Conservation (phyloP, 1,140 invertebrate species). For the Hyles vespertilio region DNA sequence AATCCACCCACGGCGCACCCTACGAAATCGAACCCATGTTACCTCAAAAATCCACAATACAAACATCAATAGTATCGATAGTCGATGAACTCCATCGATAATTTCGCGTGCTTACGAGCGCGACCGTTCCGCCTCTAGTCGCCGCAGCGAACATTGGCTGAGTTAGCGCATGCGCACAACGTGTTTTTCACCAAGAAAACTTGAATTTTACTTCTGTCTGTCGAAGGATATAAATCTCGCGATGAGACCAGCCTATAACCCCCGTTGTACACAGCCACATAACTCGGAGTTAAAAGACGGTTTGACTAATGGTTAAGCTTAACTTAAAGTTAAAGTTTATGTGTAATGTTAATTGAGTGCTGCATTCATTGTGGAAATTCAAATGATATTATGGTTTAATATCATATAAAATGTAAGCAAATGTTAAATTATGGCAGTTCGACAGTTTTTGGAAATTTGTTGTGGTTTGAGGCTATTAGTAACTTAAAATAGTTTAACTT, state of each 20-base stretch:
- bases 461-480: too few relatives aligned
- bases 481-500: too few relatives aligned
- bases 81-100: slow-evolving; percentile 22
- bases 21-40: not conserved
- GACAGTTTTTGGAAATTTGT: too few relatives aligned
- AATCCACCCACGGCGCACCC: not conserved
- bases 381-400: too few relatives aligned
- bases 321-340: too few relatives aligned
- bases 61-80: slow-evolving; percentile 7
- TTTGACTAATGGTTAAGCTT: too few relatives aligned
- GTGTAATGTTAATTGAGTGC: too few relatives aligned
- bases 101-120: slow-evolving; percentile 16
- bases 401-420: too few relatives aligned
- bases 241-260: slow-evolving; percentile 5
- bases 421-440: too few relatives aligned
- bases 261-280: not conserved
- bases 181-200: slow-evolving; percentile 60
- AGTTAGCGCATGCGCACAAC: slow-evolving; percentile 44
- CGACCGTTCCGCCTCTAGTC: slow-evolving; percentile 30
- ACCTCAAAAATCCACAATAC: not conserved
- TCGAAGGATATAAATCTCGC: slow-evolving; percentile 44
- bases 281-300: too few relatives aligned
- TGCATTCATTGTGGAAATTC: too few relatives aligned
- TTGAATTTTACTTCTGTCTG: slow-evolving; percentile 51
- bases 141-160: slow-evolving; percentile 42